Evolutionary conservation across 2,888 invertebrate species (phyloP).

Genomic region (Deroplatys truncata): DNA sequence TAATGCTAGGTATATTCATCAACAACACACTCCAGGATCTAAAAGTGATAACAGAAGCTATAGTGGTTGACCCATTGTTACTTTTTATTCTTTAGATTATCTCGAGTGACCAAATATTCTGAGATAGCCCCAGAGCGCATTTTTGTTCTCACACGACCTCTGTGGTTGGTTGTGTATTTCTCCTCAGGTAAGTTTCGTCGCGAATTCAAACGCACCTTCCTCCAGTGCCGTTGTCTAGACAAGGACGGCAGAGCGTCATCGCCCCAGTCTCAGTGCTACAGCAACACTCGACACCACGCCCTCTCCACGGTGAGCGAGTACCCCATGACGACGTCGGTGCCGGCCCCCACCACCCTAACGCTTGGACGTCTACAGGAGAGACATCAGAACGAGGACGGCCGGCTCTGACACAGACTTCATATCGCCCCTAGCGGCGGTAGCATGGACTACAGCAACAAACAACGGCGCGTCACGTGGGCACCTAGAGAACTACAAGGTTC

Average conservation of each 20-base stretch:
- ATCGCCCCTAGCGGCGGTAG: slow-evolving; percentile 32
- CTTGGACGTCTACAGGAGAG: slow-evolving; percentile 10
- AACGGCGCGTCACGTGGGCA: slow-evolving; percentile 22
- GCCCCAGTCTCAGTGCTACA: not conserved
- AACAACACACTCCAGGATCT: too few species aligned
- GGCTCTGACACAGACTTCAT: slow-evolving; percentile 31
- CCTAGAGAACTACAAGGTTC: not conserved
- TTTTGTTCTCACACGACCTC: not conserved
- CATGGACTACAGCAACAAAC: slow-evolving; percentile 14
- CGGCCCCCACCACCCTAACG: not conserved
- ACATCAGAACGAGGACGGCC: slow-evolving; percentile 30
- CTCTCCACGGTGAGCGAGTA: slow-evolving; percentile 14
- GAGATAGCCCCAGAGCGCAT: too few species aligned
- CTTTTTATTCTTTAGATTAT: not conserved
- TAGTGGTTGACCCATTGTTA: too few species aligned
- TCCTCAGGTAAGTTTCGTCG: slow-evolving; percentile 65
- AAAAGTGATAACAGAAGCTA: too few species aligned
- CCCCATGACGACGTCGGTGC: slow-evolving; percentile 17
- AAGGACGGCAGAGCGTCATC: not conserved
- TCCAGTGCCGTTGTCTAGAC: slow-evolving; percentile 48
- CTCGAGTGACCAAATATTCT: not conserved
- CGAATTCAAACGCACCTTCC: slow-evolving; percentile 66
- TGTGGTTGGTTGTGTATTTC: not conserved
- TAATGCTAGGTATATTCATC: too few species aligned
- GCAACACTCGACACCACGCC: slow-evolving; percentile 1